Evolutionary conservation across 2,797 vertebrate species (phyloP).

Genomic region (Borostomias antarcticus): DNA sequence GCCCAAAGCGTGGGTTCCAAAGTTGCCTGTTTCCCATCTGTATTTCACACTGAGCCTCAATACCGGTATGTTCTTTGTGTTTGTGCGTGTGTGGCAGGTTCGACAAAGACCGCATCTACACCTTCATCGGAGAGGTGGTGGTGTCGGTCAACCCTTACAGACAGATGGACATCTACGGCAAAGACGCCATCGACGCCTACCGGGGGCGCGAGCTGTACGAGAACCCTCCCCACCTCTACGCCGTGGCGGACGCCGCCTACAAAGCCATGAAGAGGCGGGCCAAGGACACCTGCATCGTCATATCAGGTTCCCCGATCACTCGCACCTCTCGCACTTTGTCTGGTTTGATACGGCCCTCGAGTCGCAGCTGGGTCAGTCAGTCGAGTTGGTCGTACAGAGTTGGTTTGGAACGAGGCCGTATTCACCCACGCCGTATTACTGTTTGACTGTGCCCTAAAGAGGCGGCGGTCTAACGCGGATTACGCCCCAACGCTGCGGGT

Average conservation of each 20-base stretch:
- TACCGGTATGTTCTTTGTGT: too few relatives aligned
- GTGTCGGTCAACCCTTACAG: slow-evolving; percentile 92
- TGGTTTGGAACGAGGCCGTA: too few relatives aligned
- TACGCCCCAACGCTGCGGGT: too few relatives aligned
- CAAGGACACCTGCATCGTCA: slow-evolving; percentile 94
- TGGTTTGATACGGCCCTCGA: not conserved
- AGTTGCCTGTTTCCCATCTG: too few relatives aligned
- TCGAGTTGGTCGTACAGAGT: too few relatives aligned
- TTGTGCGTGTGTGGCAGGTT: slow-evolving; percentile 74
- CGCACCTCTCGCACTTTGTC: not conserved
- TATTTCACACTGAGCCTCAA: too few relatives aligned
- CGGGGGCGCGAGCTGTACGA: slow-evolving; percentile 90
- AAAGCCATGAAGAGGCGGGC: slow-evolving; percentile 92
- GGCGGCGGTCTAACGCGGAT: too few relatives aligned
- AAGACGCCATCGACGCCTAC: slow-evolving; percentile 79
- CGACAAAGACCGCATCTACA: slow-evolving; percentile 87
- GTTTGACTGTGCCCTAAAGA: too few relatives aligned
- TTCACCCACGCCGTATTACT: too few relatives aligned
- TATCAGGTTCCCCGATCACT: slow-evolving; percentile 79
- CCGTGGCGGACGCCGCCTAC: slow-evolving; percentile 89
- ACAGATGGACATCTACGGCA: slow-evolving; percentile 83
- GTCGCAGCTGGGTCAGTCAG: too few relatives aligned
- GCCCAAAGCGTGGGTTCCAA: too few relatives aligned
- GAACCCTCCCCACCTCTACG: slow-evolving; percentile 89
- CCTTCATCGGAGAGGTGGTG: slow-evolving; percentile 94